Base-by-base conservation (phyloP, 2,888 invertebrate species). In the Galerucella nymphaeae region DNA sequence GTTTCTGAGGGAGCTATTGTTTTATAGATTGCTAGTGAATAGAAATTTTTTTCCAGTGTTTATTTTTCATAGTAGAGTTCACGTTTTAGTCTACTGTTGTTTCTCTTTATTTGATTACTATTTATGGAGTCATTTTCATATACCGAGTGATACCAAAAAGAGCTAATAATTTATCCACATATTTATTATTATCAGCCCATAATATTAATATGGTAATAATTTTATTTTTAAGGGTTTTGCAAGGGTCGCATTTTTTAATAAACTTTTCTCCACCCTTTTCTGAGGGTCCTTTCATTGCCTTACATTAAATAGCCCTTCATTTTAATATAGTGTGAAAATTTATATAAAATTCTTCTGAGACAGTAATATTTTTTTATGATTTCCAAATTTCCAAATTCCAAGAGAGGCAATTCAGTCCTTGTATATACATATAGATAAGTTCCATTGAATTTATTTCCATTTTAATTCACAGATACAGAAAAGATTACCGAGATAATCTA, bases 401-500 rank as follows among this genome's bases (percentile, higher is more conserved):
- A n/a, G n/a, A n/a, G n/a, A n/a, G 6, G 18, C 42, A 18, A 62
- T 62, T 62, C 42, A 62, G 61, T 62, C 20, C 42, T 42, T 62
- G 59, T 59, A 14, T 59, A 11, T 42, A 11, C 13, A 62, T 41
- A 18, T 62, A 20, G 5, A 38, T 38, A 38, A 9, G 30, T 42
- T 42, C 61, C 61, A 53, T 66, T 57, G 41, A 66, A 66, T 66
- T 66, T 66, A 66, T 66, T 66, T 66, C 66, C 66, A 38, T 57
- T 66, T 57, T 38, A 57, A 66, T 57, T 66, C n/a, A 66, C 42
- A 66, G 41, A 55, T 53, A 42, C 41, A 73, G 66, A 30, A 69
- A 66, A 65, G 58, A 69, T 73, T 58, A 65, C 59, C 48, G 57
- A 69, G 68, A 66, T 66, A 62, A 73, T 62, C 64, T 57, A 70